Percentiles rank a stretch among this genome's conserved stretches.
These are phyloP conservation scores for Philopotamus ludificatus DNA, from an alignment of 1,140 invertebrate genomes.

Conservation along the genomic window DNA sequence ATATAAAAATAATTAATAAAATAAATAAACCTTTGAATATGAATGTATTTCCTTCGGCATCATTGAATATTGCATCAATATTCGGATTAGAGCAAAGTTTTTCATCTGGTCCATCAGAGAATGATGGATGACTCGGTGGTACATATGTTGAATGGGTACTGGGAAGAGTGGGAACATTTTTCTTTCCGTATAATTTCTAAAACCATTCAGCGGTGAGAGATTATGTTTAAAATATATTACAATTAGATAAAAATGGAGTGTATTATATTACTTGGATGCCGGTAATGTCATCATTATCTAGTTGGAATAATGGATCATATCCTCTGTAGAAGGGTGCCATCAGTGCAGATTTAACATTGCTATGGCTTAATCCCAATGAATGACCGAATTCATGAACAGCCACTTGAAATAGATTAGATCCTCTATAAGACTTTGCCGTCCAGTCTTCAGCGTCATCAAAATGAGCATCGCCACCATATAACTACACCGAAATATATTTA, in stretches of 20 bases:
- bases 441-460: constrained; percentile 87
- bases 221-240: background rate
- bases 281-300: constrained; percentile 84
- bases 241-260: background rate
- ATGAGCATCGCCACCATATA: constrained; percentile 92
- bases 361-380: constrained; percentile 87
- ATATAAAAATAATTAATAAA: background rate
- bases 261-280: constrained; percentile 61
- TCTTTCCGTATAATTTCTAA: constrained; percentile 79
- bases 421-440: constrained; percentile 75
- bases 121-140: constrained; percentile 47
- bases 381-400: constrained; percentile 96
- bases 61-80: constrained; percentile 84
- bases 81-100: constrained; percentile 59
- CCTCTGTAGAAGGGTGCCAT: constrained; percentile 96
- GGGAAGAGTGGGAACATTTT: constrained; percentile 49
- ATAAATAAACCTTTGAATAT: constrained; percentile 74
- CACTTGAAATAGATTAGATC: constrained; percentile 92
- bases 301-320: constrained; percentile 76
- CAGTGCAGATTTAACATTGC: constrained; percentile 78
- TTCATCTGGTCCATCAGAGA: too few species aligned
- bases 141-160: constrained; percentile 40
- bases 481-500: constrained; percentile 47
- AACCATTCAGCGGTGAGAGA: constrained; percentile 34
- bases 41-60: constrained; percentile 77